Percentiles rank a stretch among this genome's conserved stretches.
These are phyloP conservation scores for Watsonalla binaria DNA, from an alignment of 2,888 invertebrate genomes.

Conservation along the genomic window DNA sequence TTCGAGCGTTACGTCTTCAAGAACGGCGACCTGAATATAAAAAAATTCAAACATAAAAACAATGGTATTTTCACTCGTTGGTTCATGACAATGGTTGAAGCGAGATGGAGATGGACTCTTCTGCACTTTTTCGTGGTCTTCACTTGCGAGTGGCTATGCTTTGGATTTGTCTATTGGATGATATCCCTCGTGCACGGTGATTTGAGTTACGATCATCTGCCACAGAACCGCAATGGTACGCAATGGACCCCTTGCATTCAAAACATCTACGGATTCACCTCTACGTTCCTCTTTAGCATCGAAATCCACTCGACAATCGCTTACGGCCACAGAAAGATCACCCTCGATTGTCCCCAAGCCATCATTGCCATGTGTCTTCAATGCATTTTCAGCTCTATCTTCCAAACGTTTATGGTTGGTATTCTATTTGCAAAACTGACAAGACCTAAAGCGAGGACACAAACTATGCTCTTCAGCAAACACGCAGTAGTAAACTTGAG, in stretches of 20 bases:
- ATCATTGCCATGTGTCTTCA: slow-evolving; percentile 97
- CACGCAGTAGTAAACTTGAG: slow-evolving; percentile 92
- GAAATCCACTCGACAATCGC: slow-evolving; percentile 98
- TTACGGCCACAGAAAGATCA: slow-evolving; percentile 91
- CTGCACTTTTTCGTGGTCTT: slow-evolving; percentile 91
- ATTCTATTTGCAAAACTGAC: slow-evolving; percentile 97
- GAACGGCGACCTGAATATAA: slow-evolving; percentile 92
- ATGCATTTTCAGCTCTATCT: slow-evolving; percentile 94
- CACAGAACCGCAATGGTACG: slow-evolving; percentile 69
- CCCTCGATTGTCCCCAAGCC: slow-evolving; percentile 95
- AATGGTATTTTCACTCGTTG: slow-evolving; percentile 84
- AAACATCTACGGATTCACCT: slow-evolving; percentile 92
- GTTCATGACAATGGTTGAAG: slow-evolving; percentile 90
- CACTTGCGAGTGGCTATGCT: slow-evolving; percentile 91
- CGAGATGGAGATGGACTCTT: slow-evolving; percentile 95
- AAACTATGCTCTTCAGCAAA: slow-evolving; percentile 95
- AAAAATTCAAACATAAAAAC: slow-evolving; percentile 80
- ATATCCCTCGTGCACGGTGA: slow-evolving; percentile 95
- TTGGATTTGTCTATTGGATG: slow-evolving; percentile 94
- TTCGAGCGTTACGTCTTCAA: slow-evolving; percentile 84
- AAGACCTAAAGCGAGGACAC: slow-evolving; percentile 94
- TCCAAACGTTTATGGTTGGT: slow-evolving; percentile 89
- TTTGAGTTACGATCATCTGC: slow-evolving; percentile 82
- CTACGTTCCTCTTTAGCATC: slow-evolving; percentile 95
- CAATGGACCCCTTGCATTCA: slow-evolving; percentile 92